Conservation (phyloP, 2,888 invertebrate species). For the Cosmorhoe ocellata region DNA sequence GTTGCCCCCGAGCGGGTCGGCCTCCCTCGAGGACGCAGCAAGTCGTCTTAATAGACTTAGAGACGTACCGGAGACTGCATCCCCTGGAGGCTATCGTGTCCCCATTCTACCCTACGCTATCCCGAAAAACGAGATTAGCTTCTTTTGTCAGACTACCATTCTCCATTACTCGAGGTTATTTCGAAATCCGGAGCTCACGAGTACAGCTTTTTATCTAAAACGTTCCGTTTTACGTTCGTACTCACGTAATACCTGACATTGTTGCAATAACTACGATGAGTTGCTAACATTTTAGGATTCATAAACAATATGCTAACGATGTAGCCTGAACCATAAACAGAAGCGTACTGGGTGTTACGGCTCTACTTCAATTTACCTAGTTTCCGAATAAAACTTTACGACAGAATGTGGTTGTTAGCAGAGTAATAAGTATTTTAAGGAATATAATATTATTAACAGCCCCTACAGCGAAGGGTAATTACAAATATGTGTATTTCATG, state of each 20-base stretch:
- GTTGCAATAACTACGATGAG: conserved; percentile 45
- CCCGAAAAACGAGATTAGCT: conserved; percentile 70
- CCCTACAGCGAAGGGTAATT: conserved; percentile 52
- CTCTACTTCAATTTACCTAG: conserved; percentile 50
- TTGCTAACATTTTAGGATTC: conserved; percentile 53
- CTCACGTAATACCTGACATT: conserved; percentile 35
- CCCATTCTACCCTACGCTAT: conserved; percentile 54
- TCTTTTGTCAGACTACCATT: conserved; percentile 57
- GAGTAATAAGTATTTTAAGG: conserved; percentile 22
- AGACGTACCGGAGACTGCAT: conserved; percentile 65
- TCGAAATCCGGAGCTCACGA: conserved; percentile 40
- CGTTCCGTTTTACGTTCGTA: conserved; percentile 35
- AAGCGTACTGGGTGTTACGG: conserved; percentile 46
- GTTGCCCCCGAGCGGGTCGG: conserved; percentile 54
- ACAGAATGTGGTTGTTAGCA: conserved; percentile 32
- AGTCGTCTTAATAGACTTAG: conserved; percentile 80
- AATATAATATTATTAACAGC: conserved; percentile 26
- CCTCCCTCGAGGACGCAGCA: conserved; percentile 58
- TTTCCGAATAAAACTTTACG: conserved; percentile 41
- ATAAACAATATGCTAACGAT: conserved; percentile 64
- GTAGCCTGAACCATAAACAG: conserved; percentile 50
- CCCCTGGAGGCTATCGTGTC: conserved; percentile 63
- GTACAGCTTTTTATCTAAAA: conserved; percentile 35
- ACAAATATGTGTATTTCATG: conserved; percentile 76
- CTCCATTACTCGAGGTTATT: conserved; percentile 48